These are phyloP conservation scores for Umimayanthus chanpuru DNA, from an alignment of 92 coral and sea anemone species.

Conservation along the genomic window DNA sequence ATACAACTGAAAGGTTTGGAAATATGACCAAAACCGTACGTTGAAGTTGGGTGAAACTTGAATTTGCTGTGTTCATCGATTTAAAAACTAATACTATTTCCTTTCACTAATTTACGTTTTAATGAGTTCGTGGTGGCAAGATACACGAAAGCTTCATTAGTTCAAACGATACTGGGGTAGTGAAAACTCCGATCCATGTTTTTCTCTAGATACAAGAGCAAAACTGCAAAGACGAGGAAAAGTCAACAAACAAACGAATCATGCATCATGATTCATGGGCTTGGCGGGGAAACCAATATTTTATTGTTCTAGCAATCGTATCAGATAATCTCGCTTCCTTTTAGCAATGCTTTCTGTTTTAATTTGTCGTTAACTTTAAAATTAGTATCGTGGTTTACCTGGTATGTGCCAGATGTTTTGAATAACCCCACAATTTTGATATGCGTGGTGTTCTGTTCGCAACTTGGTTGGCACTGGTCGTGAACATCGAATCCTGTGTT, in stretches of 20 bases:
- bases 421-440: not conserved
- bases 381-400: not conserved
- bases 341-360: not conserved
- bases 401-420: not conserved
- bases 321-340: slow-evolving; percentile 4
- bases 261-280: not conserved
- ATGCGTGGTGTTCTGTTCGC: not conserved
- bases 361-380: not conserved
- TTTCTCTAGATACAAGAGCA: not conserved
- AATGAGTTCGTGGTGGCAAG: not conserved
- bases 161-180: not conserved
- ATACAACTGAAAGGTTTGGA: not conserved
- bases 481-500: not conserved
- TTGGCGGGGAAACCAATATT: slow-evolving; percentile 15
- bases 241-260: not conserved
- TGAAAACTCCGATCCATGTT: not conserved
- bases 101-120: not conserved
- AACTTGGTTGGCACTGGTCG: not conserved
- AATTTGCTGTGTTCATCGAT: not conserved
- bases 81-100: not conserved
- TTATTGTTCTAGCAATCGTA: not conserved
- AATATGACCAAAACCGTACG: not conserved
- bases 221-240: no score
- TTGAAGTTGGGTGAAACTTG: not conserved
- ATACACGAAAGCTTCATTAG: not conserved